Evolutionary conservation across 2,113 vertebrate species (phyloP).

Genomic region (Benitochromis conjunctus): DNA sequence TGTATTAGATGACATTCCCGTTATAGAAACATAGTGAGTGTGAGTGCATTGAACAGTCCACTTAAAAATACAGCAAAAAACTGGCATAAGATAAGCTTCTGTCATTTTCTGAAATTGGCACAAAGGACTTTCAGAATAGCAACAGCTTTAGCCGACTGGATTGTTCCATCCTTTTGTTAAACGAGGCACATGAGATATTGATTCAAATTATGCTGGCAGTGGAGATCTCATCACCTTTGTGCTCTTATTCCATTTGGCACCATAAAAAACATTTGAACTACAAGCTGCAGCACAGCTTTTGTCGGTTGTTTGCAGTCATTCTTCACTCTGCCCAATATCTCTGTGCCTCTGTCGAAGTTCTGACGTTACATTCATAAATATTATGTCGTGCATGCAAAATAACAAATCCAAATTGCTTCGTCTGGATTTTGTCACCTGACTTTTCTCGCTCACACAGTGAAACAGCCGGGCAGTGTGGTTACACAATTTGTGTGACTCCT

Average conservation of each 20-base stretch:
- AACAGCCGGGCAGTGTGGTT: background rate
- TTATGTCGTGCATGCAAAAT: background rate
- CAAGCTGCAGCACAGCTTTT: background rate
- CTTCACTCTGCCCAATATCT: background rate
- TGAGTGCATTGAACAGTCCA: background rate
- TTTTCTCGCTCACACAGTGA: fast-evolving
- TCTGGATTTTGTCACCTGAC: background rate
- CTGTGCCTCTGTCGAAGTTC: background rate
- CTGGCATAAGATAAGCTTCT: background rate
- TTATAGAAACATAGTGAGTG: background rate
- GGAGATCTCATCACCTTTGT: background rate
- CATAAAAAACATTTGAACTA: background rate
- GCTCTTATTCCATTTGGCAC: background rate
- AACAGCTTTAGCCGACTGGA: background rate
- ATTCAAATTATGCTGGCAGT: background rate
- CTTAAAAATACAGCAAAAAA: background rate
- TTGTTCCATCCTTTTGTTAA: background rate
- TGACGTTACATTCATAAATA: background rate
- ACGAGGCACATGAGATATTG: background rate
- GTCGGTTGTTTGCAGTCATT: background rate
- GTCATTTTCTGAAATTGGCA: background rate
- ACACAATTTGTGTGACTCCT: background rate
- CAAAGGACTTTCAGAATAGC: background rate
- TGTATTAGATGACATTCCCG: fast-evolving
- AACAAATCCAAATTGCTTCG: background rate